Evolutionary conservation across 2,797 vertebrate species (phyloP).

Genomic region (Lacerta viridis): DNA sequence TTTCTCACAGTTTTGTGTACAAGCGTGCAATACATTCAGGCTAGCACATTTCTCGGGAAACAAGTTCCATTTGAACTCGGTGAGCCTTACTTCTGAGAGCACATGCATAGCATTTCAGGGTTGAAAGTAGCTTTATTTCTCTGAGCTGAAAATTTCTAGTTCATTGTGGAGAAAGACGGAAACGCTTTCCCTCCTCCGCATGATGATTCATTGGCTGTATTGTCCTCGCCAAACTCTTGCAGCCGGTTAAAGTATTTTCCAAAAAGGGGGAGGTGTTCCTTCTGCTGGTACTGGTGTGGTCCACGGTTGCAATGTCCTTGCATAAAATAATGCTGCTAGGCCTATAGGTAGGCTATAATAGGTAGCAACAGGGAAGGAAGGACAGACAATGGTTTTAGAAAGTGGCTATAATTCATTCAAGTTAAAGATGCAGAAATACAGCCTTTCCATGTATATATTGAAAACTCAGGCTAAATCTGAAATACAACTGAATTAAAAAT

Average conservation of each 20-base stretch:
- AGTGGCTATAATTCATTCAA: slow-evolving; percentile 15
- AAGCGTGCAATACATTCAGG: slow-evolving; percentile 25
- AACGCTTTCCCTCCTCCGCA: slow-evolving; percentile 25
- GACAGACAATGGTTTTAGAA: background rate
- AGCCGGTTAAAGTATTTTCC: slow-evolving; percentile 9
- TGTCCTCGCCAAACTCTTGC: slow-evolving; percentile 14
- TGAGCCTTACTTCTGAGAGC: background rate
- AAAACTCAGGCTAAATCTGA: background rate
- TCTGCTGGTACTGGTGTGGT: background rate
- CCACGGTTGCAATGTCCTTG: background rate
- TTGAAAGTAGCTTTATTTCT: slow-evolving; percentile 63
- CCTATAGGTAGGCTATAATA: background rate
- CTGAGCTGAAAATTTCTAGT: slow-evolving; percentile 66
- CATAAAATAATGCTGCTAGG: background rate
- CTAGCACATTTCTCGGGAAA: background rate
- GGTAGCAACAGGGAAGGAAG: background rate
- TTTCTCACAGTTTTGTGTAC: background rate
- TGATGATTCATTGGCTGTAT: slow-evolving; percentile 11
- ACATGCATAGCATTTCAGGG: background rate
- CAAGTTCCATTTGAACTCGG: background rate
- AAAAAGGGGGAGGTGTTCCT: background rate
- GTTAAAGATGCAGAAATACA: background rate
- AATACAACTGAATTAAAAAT: background rate
- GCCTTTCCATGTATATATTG: background rate
- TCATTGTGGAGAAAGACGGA: slow-evolving; percentile 36